These are phyloP conservation scores for Pitangus sulphuratus DNA, from an alignment of 2,797 vertebrate genomes.

Conservation along the genomic window DNA sequence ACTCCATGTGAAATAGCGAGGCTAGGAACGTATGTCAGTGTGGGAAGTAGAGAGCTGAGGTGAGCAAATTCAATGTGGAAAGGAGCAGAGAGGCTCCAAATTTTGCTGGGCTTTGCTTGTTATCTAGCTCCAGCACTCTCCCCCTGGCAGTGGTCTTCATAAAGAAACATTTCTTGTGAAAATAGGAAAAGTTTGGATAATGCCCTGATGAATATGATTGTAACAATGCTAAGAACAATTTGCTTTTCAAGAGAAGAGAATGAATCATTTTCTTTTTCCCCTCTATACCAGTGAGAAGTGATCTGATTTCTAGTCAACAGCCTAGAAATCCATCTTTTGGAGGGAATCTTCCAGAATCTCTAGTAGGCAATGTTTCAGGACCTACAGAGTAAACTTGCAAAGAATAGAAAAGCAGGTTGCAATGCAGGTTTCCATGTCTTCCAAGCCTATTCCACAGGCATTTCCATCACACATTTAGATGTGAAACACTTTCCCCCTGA, in stretches of 20 bases:
- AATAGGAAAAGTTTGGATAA: background rate
- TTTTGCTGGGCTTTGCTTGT: background rate
- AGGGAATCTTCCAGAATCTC: background rate
- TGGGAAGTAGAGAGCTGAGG: background rate
- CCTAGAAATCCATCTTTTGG: background rate
- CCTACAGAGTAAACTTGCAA: background rate
- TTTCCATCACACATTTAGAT: background rate
- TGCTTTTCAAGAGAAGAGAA: background rate
- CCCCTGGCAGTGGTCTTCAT: background rate
- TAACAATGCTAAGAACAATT: background rate
- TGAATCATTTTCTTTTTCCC: background rate
- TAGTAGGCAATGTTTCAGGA: background rate
- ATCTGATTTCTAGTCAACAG: background rate
- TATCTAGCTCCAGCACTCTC: background rate
- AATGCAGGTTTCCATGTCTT: background rate
- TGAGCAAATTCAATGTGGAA: background rate
- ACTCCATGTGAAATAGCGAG: rapidly evolving
- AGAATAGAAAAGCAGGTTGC: background rate
- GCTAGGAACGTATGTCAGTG: rapidly evolving
- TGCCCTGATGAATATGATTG: background rate
- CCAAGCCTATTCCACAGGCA: background rate
- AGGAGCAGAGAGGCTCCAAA: background rate
- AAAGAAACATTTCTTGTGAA: background rate
- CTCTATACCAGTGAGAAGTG: background rate
- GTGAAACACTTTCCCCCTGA: background rate